phyloP scores from a whole-genome alignment of 1,140 invertebrate species.

The Delia radicum region DNA sequence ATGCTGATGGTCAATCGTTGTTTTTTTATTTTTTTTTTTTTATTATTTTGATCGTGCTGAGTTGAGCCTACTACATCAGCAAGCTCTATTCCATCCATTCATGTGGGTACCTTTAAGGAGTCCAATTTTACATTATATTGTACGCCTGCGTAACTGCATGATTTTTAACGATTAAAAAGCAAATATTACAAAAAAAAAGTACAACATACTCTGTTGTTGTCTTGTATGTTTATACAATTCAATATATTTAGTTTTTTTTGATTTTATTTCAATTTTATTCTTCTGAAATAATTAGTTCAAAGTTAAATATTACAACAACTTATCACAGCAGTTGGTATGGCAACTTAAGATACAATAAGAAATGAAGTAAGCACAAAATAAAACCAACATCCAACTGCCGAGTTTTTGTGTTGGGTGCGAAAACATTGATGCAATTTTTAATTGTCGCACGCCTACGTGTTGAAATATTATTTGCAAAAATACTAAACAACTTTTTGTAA shows the following conservation, averaged over 20 bases:
- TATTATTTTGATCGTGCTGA: not conserved
- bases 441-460: conserved; percentile 29
- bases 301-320: conserved; percentile 44
- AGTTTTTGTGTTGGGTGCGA: conserved; percentile 48
- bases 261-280: conserved; percentile 35
- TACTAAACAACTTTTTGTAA: not conserved
- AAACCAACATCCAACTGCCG: not conserved
- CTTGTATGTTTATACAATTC: too few species aligned
- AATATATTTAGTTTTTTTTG: not conserved
- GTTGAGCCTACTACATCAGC: not conserved
- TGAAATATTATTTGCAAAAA: not conserved
- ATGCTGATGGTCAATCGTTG: conserved; percentile 14
- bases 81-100: not conserved
- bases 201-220: not conserved
- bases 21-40: not conserved
- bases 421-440: conserved; percentile 53
- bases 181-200: not conserved
- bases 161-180: conserved; percentile 15
- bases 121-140: not conserved
- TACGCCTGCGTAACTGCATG: conserved; percentile 1
- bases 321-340: conserved; percentile 36
- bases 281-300: conserved; percentile 56
- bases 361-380: not conserved
- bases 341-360: not conserved
- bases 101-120: not conserved